Evolutionary conservation across 2,797 vertebrate genomes (phyloP).

Genomic region (Rhinella marina): DNA sequence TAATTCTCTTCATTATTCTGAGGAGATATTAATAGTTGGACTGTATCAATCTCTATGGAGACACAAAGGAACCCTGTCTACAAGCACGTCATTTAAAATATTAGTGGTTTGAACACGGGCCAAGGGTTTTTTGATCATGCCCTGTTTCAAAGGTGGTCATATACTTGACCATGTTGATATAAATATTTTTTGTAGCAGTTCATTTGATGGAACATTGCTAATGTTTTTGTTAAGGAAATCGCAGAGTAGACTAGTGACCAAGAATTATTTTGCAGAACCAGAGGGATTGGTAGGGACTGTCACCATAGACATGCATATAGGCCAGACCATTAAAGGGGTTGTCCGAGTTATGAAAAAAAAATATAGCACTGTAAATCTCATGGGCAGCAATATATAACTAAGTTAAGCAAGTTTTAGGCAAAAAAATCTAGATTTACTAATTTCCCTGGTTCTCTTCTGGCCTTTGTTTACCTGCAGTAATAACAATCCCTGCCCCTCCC

Average conservation of each 20-base stretch:
- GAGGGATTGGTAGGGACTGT: neutral
- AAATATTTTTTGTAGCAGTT: neutral
- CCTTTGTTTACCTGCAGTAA: too few species aligned
- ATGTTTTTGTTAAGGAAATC: too few species aligned
- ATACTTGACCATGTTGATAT: neutral
- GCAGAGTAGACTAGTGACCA: neutral
- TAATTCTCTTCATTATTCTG: slow-evolving; percentile 16
- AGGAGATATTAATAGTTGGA: neutral
- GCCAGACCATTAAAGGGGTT: too few species aligned
- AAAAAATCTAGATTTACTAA: too few species aligned
- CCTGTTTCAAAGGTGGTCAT: neutral
- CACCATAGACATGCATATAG: neutral
- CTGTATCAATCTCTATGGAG: slow-evolving; percentile 1
- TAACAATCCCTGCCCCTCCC: too few species aligned
- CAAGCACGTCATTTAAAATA: neutral
- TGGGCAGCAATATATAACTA: too few species aligned
- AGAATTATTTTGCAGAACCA: neutral
- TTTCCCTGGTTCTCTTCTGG: too few species aligned
- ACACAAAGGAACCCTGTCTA: neutral
- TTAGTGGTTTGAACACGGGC: neutral
- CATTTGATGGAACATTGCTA: neutral
- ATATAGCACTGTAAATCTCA: too few species aligned
- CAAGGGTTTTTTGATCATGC: neutral
- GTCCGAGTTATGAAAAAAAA: too few species aligned
- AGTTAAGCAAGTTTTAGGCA: too few species aligned